These are phyloP conservation scores for Ammodytes dubius DNA, from an alignment of 2,113 vertebrate species.

Conservation along the genomic window DNA sequence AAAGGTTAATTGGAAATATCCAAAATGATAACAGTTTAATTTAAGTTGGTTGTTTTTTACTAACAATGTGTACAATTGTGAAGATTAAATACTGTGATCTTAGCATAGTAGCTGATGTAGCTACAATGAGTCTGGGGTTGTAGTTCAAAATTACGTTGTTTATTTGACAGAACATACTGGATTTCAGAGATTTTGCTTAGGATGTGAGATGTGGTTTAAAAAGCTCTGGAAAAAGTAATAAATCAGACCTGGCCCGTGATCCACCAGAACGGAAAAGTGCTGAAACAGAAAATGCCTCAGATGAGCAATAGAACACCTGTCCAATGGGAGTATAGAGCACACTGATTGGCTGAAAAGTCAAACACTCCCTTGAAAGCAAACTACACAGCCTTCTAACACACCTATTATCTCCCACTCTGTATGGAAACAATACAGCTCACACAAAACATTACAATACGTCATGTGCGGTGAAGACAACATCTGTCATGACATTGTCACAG, in stretches of 20 bases:
- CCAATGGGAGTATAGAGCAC: slow-evolving; percentile 9
- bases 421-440: slow-evolving; percentile 7
- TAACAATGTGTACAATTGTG: not conserved
- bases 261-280: slow-evolving; percentile 36
- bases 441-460: not conserved
- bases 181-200: not conserved
- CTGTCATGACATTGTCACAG: not conserved
- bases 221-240: not conserved
- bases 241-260: slow-evolving; percentile 2
- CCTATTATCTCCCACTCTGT: slow-evolving; percentile 18
- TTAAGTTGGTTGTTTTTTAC: too few relatives aligned
- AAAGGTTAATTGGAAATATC: not conserved
- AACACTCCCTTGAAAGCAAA: slow-evolving; percentile 50
- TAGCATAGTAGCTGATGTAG: not conserved
- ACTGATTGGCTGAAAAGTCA: slow-evolving; percentile 44
- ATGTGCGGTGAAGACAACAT: not conserved
- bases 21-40: not conserved
- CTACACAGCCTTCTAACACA: slow-evolving; percentile 18
- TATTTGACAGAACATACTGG: not conserved
- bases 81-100: not conserved
- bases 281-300: slow-evolving; percentile 49
- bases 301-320: slow-evolving; percentile 47
- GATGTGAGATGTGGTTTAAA: not conserved
- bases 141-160: not conserved
- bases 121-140: not conserved